phyloP scores from a whole-genome alignment of 2,888 invertebrate species.

The Iphiclides podalirius region DNA sequence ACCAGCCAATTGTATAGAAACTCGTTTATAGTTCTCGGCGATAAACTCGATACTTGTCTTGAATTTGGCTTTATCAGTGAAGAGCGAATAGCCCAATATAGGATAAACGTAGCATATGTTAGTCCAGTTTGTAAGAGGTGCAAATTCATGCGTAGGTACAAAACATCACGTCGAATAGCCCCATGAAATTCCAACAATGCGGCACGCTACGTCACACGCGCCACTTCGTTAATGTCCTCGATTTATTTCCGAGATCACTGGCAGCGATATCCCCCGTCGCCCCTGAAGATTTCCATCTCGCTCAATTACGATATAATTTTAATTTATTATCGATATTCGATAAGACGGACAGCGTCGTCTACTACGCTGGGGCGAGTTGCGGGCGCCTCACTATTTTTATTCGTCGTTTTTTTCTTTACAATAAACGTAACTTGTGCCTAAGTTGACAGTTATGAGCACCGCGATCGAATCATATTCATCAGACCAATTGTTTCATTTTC shows the following conservation, averaged over 20 bases:
- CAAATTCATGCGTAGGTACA: too few species aligned
- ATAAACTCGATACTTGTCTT: too few species aligned
- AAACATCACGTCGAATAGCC: not conserved
- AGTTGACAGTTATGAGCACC: too few species aligned
- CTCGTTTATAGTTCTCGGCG: too few species aligned
- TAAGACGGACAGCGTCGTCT: slow-evolving; percentile 33
- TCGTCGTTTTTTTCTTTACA: not conserved
- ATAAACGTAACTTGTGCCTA: too few species aligned
- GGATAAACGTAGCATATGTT: too few species aligned
- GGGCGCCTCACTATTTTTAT: not conserved
- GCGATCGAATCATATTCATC: too few species aligned
- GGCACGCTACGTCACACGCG: not conserved
- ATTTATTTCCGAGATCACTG: slow-evolving; percentile 23
- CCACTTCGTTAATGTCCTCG: slow-evolving; percentile 9
- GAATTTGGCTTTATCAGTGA: too few species aligned
- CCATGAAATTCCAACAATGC: not conserved
- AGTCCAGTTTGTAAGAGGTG: too few species aligned
- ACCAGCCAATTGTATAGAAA: too few species aligned
- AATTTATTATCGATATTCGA: slow-evolving; percentile 40
- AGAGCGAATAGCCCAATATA: too few species aligned
- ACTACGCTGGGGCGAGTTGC: not conserved
- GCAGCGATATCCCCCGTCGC: slow-evolving; percentile 31
- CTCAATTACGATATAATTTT: slow-evolving; percentile 36
- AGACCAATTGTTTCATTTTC: too few species aligned
- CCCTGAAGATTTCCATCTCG: slow-evolving; percentile 35